Conservation (phyloP, 2,797 vertebrate genomes). For the Microctenopoma stevenorrisi region DNA sequence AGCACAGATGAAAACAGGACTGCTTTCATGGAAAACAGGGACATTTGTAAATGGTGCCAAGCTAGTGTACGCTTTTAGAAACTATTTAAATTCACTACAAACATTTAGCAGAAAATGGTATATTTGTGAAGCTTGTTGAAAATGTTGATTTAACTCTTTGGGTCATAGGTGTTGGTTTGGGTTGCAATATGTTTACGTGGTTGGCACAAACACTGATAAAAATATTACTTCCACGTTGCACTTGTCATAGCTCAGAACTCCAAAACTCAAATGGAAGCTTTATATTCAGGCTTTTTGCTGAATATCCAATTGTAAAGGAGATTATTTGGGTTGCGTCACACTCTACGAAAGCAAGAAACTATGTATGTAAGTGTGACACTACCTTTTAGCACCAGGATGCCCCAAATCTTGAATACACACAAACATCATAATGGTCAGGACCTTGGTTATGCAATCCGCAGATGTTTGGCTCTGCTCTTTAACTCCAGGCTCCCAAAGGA, state of each 20-base stretch:
- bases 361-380: constrained; percentile 14
- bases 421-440: constrained; percentile 14
- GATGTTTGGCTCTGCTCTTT: constrained; percentile 70
- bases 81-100: background rate
- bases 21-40: too few species aligned
- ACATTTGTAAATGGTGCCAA: too few species aligned
- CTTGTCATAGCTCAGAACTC: constrained; percentile 1
- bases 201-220: background rate
- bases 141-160: background rate
- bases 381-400: constrained; percentile 1
- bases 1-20: too few species aligned
- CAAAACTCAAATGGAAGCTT: constrained; percentile 8
- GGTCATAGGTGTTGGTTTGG: background rate
- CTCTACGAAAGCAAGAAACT: constrained; percentile 22
- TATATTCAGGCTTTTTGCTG: constrained; percentile 11
- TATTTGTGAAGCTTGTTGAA: constrained; percentile 3
- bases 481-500: constrained; percentile 41
- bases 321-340: constrained; percentile 17
- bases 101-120: background rate
- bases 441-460: constrained; percentile 74
- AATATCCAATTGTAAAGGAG: background rate
- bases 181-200: background rate
- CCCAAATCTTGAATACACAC: constrained; percentile 34
- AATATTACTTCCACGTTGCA: background rate
- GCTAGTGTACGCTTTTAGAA: background rate